Evolutionary conservation across 2,888 invertebrate genomes (phyloP), one percentile per base, ranked within the genome.

Genomic region (Scaeva pyrastri): DNA sequence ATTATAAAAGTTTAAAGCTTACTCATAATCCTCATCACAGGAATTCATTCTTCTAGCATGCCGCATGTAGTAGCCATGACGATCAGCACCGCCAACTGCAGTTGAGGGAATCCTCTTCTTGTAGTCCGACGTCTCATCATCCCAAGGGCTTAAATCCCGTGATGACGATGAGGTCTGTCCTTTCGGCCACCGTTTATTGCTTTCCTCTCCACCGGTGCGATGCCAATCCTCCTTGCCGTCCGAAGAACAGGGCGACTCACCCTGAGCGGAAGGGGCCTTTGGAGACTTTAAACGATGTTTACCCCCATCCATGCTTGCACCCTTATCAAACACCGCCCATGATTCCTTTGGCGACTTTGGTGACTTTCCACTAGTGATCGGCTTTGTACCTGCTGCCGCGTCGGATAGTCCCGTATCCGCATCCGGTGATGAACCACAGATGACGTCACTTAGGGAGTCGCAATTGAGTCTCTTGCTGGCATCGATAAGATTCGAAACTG

Each of bases 131-230:
- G 89, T 93, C 89, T 97, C 97, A 87, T 96, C 96, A 84, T 97
- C 96, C 97, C 97, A 97, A 2, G 96, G 96, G 60, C 97, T 96
- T 23, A 95, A 95, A 90, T 97, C 97, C 0, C 96, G 93, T 0
- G 96, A 96, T 8, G 96, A 96, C 0, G 96, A 96, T 0, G 96
- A 95, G 0, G 95, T 94, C 91, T 95, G 95, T 19, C 94, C 94
- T 91, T 93, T 93, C 89, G 90, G 93, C 94, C 94, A 93, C 88
- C 94, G 90, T 68, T 93, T 93, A 0, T 90, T 90, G 12, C 83
- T 88, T 1, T 88, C 87, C 31, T 87, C 88, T 12, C 77, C 85
- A 8, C 89, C 90, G 16, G 80, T 70, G 12, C 92, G 91, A 80
- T 92, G 92, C 93, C 94, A 94, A 14, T 94, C 94, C 43, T 95